Conservation (phyloP, 92 coral and sea anemone species). For the Pocillopora meandrina region DNA sequence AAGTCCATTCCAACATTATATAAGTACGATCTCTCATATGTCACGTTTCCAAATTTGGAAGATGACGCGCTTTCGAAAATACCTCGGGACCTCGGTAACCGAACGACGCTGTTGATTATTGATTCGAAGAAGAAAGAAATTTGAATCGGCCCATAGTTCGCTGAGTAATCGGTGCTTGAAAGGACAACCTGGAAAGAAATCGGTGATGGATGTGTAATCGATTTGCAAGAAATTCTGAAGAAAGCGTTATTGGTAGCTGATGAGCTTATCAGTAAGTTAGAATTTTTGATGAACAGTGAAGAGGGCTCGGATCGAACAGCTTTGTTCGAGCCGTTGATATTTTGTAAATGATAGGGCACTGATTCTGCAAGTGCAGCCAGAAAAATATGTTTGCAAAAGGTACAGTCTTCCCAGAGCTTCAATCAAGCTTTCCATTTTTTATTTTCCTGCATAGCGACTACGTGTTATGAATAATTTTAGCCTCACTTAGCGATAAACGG, state of each 20-base stretch:
- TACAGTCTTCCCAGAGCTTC: background rate
- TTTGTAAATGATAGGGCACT: background rate
- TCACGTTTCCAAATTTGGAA: conserved; percentile 54
- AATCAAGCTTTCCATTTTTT: background rate
- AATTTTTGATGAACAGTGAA: background rate
- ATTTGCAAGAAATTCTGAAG: background rate
- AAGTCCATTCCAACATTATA: background rate
- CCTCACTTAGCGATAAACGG: background rate
- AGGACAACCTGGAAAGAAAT: background rate
- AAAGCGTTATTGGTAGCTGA: background rate
- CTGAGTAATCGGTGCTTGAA: background rate
- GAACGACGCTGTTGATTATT: conserved; percentile 42
- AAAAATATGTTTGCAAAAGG: background rate
- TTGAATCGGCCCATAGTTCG: conserved; percentile 17
- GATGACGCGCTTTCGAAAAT: conserved; percentile 58
- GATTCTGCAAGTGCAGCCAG: background rate
- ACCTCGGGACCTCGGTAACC: conserved; percentile 71
- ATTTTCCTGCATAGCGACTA: too few species aligned
- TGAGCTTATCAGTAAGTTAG: background rate
- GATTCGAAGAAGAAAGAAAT: conserved; percentile 31
- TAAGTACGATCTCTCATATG: background rate
- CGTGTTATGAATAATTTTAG: background rate
- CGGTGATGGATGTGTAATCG: background rate
- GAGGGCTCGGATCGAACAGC: background rate
- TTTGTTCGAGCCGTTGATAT: conserved; percentile 12